These are phyloP conservation scores for Allobates femoralis DNA, from an alignment of 2,797 vertebrate genomes.

Conservation along the genomic window DNA sequence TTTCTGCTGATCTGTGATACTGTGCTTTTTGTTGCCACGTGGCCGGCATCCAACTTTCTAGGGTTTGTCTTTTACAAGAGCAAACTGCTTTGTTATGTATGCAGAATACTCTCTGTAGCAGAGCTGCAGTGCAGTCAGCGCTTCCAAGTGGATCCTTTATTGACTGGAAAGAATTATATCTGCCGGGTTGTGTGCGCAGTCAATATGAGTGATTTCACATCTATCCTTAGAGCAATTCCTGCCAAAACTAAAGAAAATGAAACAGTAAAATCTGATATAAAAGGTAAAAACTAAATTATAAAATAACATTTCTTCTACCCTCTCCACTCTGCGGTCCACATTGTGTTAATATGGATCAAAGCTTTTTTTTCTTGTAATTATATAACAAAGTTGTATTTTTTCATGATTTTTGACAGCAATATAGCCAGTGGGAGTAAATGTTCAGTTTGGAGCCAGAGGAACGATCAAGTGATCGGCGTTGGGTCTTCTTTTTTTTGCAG, in stretches of 20 bases:
- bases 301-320: too few relatives aligned
- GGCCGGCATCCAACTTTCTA: conserved; percentile 29
- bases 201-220: neutral
- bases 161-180: conserved; percentile 25
- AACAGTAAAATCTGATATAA: neutral
- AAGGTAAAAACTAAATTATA: neutral
- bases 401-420: neutral
- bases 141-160: conserved; percentile 13
- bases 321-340: too few relatives aligned
- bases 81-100: conserved; percentile 45
- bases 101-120: conserved; percentile 7
- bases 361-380: too few relatives aligned
- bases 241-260: too few relatives aligned
- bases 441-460: too few relatives aligned
- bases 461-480: neutral
- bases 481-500: neutral
- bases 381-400: too few relatives aligned
- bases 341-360: too few relatives aligned
- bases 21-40: conserved; percentile 17
- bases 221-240: neutral
- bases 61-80: conserved; percentile 29
- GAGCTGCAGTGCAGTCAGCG: conserved; percentile 34
- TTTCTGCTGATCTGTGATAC: conserved; percentile 49
- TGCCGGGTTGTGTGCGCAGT: neutral
- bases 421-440: neutral